Evolutionary conservation across 2,113 vertebrate genomes (phyloP).

Genomic region (Sprattus sprattus): DNA sequence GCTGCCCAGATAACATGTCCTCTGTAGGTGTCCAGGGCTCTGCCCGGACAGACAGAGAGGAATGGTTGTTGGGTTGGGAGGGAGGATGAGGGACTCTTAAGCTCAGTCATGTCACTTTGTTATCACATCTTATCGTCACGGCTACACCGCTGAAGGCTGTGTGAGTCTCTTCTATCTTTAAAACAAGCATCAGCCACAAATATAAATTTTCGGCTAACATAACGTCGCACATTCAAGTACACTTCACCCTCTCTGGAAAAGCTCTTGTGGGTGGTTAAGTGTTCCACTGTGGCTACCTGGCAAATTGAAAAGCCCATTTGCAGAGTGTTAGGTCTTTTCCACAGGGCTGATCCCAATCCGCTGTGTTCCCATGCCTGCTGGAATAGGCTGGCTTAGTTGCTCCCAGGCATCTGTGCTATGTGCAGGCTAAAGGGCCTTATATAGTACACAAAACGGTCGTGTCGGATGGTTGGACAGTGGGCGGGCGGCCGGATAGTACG

Average conservation of each 20-base stretch:
- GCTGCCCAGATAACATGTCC: slow-evolving; percentile 19
- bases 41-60: slow-evolving; percentile 6
- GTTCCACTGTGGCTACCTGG: not conserved
- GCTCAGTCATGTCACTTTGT: not conserved
- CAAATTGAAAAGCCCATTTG: not conserved
- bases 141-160: not conserved
- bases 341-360: not conserved
- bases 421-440: too few relatives aligned
- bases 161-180: not conserved
- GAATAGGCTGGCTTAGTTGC: not conserved
- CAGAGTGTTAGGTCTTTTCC: not conserved
- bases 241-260: not conserved
- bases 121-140: not conserved
- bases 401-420: not conserved
- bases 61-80: not conserved
- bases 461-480: too few relatives aligned
- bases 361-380: not conserved
- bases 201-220: not conserved
- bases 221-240: not conserved
- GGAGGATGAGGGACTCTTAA: not conserved
- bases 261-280: not conserved
- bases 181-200: not conserved
- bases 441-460: too few relatives aligned
- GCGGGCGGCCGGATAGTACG: too few relatives aligned
- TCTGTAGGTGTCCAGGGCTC: slow-evolving; percentile 18